Base-by-base conservation (phyloP, 2,888 invertebrate genomes). In the Rhorus exstirpatorius region DNA sequence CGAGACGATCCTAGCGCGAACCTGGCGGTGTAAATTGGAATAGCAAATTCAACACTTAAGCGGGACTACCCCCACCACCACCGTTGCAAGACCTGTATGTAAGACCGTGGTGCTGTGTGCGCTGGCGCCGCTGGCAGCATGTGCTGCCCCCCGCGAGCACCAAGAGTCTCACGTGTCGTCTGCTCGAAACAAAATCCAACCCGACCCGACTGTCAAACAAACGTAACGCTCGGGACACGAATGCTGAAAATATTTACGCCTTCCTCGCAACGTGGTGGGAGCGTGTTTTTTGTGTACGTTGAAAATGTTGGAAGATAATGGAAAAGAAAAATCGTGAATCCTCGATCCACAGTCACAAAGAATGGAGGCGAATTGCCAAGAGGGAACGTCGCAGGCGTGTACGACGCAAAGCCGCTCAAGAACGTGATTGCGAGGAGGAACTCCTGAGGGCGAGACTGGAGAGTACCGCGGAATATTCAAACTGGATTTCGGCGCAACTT, bases 281-380 rank as follows among this genome's bases (percentile, higher is more conserved):
- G 19, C 41, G 12, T 14, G 3, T 49, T 35, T 19, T 6, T 35
- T 3, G n/a, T 70, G 55, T 19, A 31, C 12, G 7, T 14, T 14
- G 26, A 65, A 44, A 71, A 67, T 68, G 60, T 1, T 44, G 44
- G 41, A 35, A 6, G 19, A 78, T 46, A 63, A 83, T 81, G 79
- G 81, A 81, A 53, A 38, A 81, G 46, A 38, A 55, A n/a, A 79
- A 70, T 21, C 38, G 38, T 41, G 51, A 67, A 51, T 44, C 44
- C n/a, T 61, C 79, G 38, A 35, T 21, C 19, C 49, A 44, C 85
- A 95, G 95, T 87, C 96, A 96, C 92, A 94, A 94, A 88, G 94
- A 95, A 90, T 97, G 97, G 96, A 95, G 97, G 87, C 96, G 95
- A 93, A 88, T 94, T 82, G 96, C 95, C 0, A 97, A 97, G 93